Base-by-base conservation (phyloP, 2,113 vertebrate species). In the Suricata suricatta region DNA sequence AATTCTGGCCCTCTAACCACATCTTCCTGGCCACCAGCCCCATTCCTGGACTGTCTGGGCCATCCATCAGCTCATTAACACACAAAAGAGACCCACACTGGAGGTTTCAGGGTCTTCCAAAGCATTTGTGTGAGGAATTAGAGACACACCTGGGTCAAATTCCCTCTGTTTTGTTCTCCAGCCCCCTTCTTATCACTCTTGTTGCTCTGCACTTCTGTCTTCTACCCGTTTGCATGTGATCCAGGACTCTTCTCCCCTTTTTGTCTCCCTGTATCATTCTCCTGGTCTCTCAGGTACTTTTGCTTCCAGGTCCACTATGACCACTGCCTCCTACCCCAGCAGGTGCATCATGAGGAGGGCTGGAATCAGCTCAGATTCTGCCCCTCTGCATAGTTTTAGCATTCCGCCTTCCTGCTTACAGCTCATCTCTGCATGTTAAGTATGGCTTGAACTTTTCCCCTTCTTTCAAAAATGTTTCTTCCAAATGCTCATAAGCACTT, bases 401-500 rank as follows among this genome's bases (percentile, higher is more conserved):
- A 84, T 16, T 71, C 57, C 64, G 4, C 54, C 15, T 86, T 93
- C 95, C 50, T 41, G 35, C 47, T 63, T 27, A 17, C 13, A 29
- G 69, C 0, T 95, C 93, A 23, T 79, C 11, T 8, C 52, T 7
- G 80, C 80, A 66, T 81, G 96, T 25, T 90, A 96, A 98, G 52
- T 35, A 82, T n/a, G 95, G 74, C 72, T 97, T 76, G 96, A 96
- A 98, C 97, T 97, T 92, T n/a, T 13, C n/a, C 68, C 88, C 95
- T 74, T 66, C 88, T 95, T 93, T 47, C 91, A 89, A 86, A 98
- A 95, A 44, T 0, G 84, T 96, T 96, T 90, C 84, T 95, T 97
- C 47, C 97, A 89, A 97, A 97, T 57, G 72, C 89, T 97, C 77
- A 89, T 95, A 92, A 95, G 91, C 94, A 72, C 96, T 97, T 93